Evolutionary conservation across 2,113 vertebrate species (phyloP), one percentile per base, ranked within the genome.

Genomic region (Halcyon senegalensis): DNA sequence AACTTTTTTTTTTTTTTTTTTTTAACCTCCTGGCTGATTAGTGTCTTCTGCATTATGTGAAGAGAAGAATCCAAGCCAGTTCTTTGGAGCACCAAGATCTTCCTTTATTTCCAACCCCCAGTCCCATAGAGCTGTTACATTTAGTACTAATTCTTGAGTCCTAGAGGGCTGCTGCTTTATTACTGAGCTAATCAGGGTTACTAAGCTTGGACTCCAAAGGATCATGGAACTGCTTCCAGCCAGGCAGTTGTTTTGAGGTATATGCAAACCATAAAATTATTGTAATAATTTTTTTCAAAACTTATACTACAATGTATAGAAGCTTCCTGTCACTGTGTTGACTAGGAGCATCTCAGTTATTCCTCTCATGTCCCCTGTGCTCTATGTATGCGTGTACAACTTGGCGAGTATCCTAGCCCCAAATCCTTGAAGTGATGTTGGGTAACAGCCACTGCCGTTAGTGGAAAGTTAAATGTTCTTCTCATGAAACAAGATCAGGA

Each of bases 291-390:
- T 82, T 84, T 82, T 85, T 55, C 16, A 46, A 33, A n/a, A 68
- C 11, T 44, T 41, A 19, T 0, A 0, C 5, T 89, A 81, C 20
- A 53, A 64, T 10, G 41, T 28, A 35, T 41, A 82, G 44, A 62
- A 53, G 21, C 8, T 75, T 75, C 9, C 31, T 87, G 23, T 82
- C 43, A 33, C n/a, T 84, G 16, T 62, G 37, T 39, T 81, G 64
- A 33, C 21, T 41, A 9, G 89, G 51, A 74, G 5, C n/a, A 51
- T 59, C 68, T 81, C n/a, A 37, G 15, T 53, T 80, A 44, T 4
- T 84, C 51, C 6, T 1, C 39, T 75, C 0, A 1, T 51, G 37
- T 81, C 16, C 13, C 75, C 23, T 55, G 16, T 0, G 0, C 16
- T 78, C n/a, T 67, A 1, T 33, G 16, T 73, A 21, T 37, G 25